Conservation (phyloP, 2,888 invertebrate genomes). For the Iphiclides podalirius region DNA sequence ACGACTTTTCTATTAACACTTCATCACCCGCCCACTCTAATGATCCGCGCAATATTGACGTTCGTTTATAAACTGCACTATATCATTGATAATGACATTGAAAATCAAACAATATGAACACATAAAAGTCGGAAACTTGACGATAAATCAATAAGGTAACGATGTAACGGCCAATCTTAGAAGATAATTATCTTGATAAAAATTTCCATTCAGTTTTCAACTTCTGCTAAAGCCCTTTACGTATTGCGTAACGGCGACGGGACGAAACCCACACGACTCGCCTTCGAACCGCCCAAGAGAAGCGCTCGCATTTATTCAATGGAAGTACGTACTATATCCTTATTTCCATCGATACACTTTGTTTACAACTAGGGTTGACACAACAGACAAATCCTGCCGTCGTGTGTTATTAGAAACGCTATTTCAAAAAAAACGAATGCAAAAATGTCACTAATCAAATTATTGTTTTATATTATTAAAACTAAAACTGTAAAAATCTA, state of each 20-base stretch:
- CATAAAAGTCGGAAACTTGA: slow-evolving; percentile 9
- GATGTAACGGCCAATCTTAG: slow-evolving; percentile 12
- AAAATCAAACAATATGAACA: slow-evolving; percentile 7
- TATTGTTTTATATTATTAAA: too few relatives aligned
- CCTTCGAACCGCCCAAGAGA: slow-evolving; percentile 32
- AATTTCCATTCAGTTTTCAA: slow-evolving; percentile 20
- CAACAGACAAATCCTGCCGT: too few relatives aligned
- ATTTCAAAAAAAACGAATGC: too few relatives aligned
- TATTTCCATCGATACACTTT: slow-evolving; percentile 33
- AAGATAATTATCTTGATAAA: slow-evolving; percentile 17
- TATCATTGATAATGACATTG: slow-evolving; percentile 19
- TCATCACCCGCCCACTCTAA: slow-evolving; percentile 13
- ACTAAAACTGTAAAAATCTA: too few relatives aligned
- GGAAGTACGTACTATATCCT: slow-evolving; percentile 52
- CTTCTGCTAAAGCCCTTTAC: slow-evolving; percentile 14
- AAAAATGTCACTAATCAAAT: too few relatives aligned
- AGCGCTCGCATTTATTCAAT: slow-evolving; percentile 62
- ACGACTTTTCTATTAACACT: neutral
- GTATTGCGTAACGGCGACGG: slow-evolving; percentile 13
- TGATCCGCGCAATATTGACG: too few relatives aligned
- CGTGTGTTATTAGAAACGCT: too few relatives aligned
- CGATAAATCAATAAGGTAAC: slow-evolving; percentile 19
- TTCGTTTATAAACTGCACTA: neutral
- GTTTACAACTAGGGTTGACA: slow-evolving; percentile 23
- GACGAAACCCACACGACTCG: slow-evolving; percentile 30